Percentiles rank a stretch among this genome's conserved stretches.
These are phyloP conservation scores for Ovis canadensis DNA, from an alignment of 2,113 vertebrate genomes.

Conservation along the genomic window DNA sequence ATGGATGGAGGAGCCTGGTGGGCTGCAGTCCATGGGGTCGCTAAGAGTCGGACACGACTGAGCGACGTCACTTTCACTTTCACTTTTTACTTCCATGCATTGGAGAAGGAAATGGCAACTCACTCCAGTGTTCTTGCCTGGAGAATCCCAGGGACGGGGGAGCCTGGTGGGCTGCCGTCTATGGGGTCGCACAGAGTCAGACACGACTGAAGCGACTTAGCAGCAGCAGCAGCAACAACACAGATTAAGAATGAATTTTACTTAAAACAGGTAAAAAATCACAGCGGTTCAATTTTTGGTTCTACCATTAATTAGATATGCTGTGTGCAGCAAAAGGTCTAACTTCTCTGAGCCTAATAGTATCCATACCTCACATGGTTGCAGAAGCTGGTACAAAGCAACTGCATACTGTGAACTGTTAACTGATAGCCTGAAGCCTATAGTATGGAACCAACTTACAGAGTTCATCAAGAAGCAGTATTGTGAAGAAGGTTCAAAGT, in stretches of 20 bases:
- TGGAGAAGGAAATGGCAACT: too few species aligned
- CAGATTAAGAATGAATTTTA: neutral
- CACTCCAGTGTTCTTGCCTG: too few species aligned
- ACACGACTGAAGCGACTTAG: too few species aligned
- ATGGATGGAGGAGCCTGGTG: too few species aligned
- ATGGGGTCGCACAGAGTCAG: too few species aligned
- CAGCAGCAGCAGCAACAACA: neutral
- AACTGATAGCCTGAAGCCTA: neutral
- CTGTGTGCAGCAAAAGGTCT: neutral
- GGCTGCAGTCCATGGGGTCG: too few species aligned
- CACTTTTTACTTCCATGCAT: too few species aligned
- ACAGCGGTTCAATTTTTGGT: neutral
- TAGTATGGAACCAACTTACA: neutral
- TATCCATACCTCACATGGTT: neutral
- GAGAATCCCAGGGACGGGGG: too few species aligned
- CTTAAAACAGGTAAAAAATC: neutral
- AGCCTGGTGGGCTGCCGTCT: too few species aligned
- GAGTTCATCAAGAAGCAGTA: neutral
- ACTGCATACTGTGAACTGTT: neutral
- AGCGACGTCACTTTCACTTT: too few species aligned
- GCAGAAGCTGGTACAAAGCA: neutral
- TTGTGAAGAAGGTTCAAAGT: neutral
- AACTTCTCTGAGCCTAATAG: neutral
- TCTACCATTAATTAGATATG: neutral
- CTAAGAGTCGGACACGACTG: too few species aligned